These are phyloP conservation scores for Luperina nickerlii DNA, from an alignment of 2,888 invertebrate species.

Conservation along the genomic window DNA sequence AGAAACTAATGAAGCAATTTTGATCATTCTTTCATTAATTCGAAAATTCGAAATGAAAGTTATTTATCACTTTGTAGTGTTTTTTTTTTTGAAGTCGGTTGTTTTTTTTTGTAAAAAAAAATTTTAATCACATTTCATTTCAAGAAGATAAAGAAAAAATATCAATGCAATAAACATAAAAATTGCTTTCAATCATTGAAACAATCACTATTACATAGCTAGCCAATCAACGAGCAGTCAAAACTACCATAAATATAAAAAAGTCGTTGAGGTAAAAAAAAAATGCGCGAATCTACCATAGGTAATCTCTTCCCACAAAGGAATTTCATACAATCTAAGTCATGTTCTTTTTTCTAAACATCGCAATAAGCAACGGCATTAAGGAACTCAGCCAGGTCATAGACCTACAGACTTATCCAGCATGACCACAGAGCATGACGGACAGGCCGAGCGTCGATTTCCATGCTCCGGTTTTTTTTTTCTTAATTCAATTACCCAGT, in stretches of 20 bases:
- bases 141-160: background rate
- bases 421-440: conserved; percentile 65
- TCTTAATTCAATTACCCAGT: conserved; percentile 62
- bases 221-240: conserved; percentile 14
- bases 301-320: conserved; percentile 31
- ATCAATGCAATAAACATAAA: conserved; percentile 12
- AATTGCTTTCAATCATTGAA: conserved; percentile 8
- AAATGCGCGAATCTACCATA: conserved; percentile 9
- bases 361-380: conserved; percentile 48
- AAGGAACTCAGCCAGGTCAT: conserved; percentile 59
- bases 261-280: background rate
- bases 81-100: no score
- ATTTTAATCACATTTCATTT: conserved; percentile 3
- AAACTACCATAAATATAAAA: background rate
- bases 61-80: no score
- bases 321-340: conserved; percentile 54
- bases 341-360: conserved; percentile 55
- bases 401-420: conserved; percentile 60
- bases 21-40: no score
- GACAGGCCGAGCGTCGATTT: conserved; percentile 57
- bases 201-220: conserved; percentile 19
- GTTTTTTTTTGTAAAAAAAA: background rate
- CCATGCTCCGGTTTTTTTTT: conserved; percentile 64
- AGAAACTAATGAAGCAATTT: no score
- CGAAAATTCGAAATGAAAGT: no score